phyloP scores from a whole-genome alignment of 35 echinoderm and acorn worm genomes.

The Ptychodera flava region DNA sequence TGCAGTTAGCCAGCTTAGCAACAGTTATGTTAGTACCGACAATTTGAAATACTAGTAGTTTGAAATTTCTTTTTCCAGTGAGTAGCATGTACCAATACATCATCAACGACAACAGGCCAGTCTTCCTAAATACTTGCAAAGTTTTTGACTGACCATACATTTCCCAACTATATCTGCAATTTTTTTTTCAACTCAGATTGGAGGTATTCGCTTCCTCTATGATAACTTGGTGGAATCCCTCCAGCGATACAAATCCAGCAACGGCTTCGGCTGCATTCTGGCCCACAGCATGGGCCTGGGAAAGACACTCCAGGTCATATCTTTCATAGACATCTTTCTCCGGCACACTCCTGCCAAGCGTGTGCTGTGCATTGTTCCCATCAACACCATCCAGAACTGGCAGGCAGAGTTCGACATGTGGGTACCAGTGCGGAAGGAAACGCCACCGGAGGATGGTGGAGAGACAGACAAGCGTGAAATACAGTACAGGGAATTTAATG shows the following conservation, averaged over 20 bases:
- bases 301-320: conserved; percentile 83
- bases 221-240: conserved; percentile 88
- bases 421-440: conserved; percentile 37
- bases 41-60: too few species aligned
- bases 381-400: conserved; percentile 99
- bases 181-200: too few species aligned
- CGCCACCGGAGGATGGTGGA: background rate
- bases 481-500: conserved; percentile 21
- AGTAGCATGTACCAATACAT: too few species aligned
- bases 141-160: too few species aligned
- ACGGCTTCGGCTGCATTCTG: conserved; percentile 89
- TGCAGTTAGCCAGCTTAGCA: too few species aligned
- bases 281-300: conserved; percentile 98
- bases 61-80: too few species aligned
- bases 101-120: too few species aligned
- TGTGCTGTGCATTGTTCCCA: conserved; percentile 79
- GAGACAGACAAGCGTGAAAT: background rate
- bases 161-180: too few species aligned
- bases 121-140: too few species aligned
- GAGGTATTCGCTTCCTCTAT: conserved; percentile 94
- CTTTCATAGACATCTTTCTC: conserved; percentile 69
- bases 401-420: conserved; percentile 96
- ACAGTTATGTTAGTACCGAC: too few species aligned
- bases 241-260: conserved; percentile 22
- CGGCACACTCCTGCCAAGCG: conserved; percentile 55